phyloP scores from a whole-genome alignment of 2,888 invertebrate genomes.

The Meliscaeva auricollis region DNA sequence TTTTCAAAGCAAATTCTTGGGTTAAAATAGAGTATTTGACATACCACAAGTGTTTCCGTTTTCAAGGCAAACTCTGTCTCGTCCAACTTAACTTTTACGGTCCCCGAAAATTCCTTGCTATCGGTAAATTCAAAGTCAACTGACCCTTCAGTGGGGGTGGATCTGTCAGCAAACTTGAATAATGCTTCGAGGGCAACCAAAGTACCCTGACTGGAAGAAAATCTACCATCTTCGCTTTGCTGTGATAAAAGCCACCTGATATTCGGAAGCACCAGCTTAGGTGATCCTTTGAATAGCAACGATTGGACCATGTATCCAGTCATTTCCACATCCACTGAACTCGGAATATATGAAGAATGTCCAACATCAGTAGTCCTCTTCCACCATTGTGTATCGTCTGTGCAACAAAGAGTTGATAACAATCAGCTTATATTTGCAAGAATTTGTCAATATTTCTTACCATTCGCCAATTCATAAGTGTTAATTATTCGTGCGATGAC shows the following conservation, averaged over 20 bases:
- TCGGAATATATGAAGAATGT: conserved; percentile 85
- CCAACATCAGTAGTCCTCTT: conserved; percentile 85
- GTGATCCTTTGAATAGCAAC: conserved; percentile 83
- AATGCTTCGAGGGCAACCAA: conserved; percentile 90
- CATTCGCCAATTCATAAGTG: conserved; percentile 82
- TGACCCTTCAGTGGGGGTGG: conserved; percentile 83
- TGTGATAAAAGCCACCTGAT: conserved; percentile 90
- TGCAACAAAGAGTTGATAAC: no score
- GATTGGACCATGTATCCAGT: conserved; percentile 95
- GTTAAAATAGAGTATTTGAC: not conserved
- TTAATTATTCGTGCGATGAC: conserved; percentile 86
- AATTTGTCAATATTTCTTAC: not conserved
- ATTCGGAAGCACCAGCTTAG: conserved; percentile 84
- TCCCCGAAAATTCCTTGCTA: conserved; percentile 76
- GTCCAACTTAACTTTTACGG: conserved; percentile 86
- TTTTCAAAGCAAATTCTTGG: not conserved
- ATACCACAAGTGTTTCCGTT: conserved; percentile 91
- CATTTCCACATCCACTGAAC: conserved; percentile 90
- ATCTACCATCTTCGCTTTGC: conserved; percentile 88
- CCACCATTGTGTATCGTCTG: conserved; percentile 92
- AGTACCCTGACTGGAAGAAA: conserved; percentile 91
- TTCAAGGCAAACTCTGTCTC: conserved; percentile 89
- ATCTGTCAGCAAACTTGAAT: conserved; percentile 87
- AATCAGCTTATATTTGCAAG: not conserved
- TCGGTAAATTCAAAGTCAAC: conserved; percentile 79